phyloP scores from a whole-genome alignment of 2,113 vertebrate genomes.

The Nanger granti region DNA sequence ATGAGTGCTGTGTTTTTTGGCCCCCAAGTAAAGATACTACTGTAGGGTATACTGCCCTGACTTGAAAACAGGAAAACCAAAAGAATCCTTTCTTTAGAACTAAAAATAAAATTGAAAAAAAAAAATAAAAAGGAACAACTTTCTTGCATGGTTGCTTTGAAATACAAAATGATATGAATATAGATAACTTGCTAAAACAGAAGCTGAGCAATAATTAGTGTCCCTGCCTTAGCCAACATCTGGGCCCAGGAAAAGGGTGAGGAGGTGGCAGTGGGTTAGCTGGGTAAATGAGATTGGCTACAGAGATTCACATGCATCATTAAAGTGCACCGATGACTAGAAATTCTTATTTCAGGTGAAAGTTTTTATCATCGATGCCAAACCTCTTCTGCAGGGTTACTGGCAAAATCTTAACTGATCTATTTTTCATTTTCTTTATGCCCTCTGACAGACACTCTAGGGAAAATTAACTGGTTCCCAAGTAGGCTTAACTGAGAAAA shows the following conservation, averaged over 20 bases:
- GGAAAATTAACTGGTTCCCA: neutral
- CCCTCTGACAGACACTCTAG: neutral
- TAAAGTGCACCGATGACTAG: neutral
- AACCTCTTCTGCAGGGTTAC: neutral
- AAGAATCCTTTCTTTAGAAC: neutral
- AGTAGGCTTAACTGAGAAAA: neutral
- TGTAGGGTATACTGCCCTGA: no score
- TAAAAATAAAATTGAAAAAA: neutral
- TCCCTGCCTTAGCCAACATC: neutral
- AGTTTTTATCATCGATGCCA: neutral
- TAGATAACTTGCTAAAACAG: neutral
- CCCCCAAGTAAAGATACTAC: neutral
- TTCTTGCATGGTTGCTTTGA: neutral
- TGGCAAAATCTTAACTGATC: neutral
- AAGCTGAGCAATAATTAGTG: neutral
- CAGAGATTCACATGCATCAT: neutral
- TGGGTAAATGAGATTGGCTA: neutral
- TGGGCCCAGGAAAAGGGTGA: neutral
- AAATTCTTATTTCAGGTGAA: neutral
- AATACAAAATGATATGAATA: neutral
- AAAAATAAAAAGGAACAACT: neutral
- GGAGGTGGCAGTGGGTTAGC: neutral
- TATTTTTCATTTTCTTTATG: neutral
- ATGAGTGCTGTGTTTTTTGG: rapidly evolving
- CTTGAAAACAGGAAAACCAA: neutral